Percentiles rank a stretch among this genome's conserved stretches.
phyloP scores from a whole-genome alignment of 2,113 vertebrate genomes.

The Xiphophorus hellerii region DNA sequence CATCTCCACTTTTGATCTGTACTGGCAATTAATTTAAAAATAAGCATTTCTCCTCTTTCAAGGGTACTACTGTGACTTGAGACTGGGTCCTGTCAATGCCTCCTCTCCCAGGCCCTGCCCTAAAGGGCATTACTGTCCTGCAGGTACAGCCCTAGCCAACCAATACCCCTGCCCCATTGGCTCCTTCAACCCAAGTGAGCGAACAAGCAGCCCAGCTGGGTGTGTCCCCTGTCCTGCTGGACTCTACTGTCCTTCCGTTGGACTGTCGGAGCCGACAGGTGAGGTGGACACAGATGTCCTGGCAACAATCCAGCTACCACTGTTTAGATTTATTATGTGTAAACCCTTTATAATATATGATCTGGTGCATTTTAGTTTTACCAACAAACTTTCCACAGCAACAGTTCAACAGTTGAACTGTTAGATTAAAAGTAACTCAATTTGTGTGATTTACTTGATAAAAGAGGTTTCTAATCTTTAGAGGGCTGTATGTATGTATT shows the following conservation, averaged over 20 bases:
- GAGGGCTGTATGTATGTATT: neutral
- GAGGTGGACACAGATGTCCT: neutral
- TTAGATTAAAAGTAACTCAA: neutral
- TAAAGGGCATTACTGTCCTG: slow-evolving; percentile 88
- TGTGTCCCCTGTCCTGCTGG: slow-evolving; percentile 86
- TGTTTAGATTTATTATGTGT: neutral
- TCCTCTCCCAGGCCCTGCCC: slow-evolving; percentile 84
- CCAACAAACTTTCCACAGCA: neutral
- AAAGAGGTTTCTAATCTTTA: neutral
- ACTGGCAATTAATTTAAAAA: neutral
- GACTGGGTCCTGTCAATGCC: slow-evolving; percentile 66
- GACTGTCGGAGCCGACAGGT: slow-evolving; percentile 87
- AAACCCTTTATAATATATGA: neutral
- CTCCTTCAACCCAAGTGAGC: slow-evolving; percentile 81
- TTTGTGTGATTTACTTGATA: neutral
- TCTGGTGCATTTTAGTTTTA: neutral
- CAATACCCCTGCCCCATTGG: slow-evolving; percentile 86
- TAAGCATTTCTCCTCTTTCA: slow-evolving; percentile 21
- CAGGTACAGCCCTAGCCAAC: slow-evolving; percentile 79
- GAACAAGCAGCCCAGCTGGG: slow-evolving; percentile 57
- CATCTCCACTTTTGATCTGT: neutral
- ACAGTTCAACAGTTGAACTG: neutral
- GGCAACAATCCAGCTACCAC: neutral
- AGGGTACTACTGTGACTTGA: slow-evolving; percentile 90
- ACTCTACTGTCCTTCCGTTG: slow-evolving; percentile 84